Base-by-base conservation (phyloP, 2,888 invertebrate species). In the Electrophaes corylata region DNA sequence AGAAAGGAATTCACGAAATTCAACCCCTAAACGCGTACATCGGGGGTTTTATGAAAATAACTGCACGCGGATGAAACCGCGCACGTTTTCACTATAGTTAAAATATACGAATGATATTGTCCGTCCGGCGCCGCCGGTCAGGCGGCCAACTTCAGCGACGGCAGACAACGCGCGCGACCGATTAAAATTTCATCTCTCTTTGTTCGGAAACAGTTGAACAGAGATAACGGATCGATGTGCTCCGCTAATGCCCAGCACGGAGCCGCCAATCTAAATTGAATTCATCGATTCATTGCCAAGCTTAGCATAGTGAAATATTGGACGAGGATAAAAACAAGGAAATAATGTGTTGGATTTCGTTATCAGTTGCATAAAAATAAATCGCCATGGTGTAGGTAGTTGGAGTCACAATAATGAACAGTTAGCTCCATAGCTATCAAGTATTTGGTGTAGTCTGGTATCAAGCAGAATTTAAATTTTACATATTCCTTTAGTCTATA, bases 121-220 rank as follows among this genome's bases (percentile, higher is more conserved):
- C 57, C 61, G 57, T 43, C 70, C 73, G 79, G 79, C 80, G 78
- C 78, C 80, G 75, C 78, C 80, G 75, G 75, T 67, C 66, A 68
- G 81, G 66, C 83, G 81, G 74, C 74, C 73, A 82, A 81, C 82
- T 85, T 84, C 82, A 73, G 72, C 78, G 78, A 79, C 75, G 76
- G 79, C 78, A 84, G 85, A 84, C 84, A 79, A 81, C 80, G 79
- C 80, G 80, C 80, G 79, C 80, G 80, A 82, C 83, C 86, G 84
- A 90, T 91, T 90, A 91, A 90, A 91, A 84, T 89, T 91, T 91
- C 88, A 91, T 88, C 79, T 80, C 86, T 84, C 85, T 86, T 86
- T 86, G 88, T 88, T 82, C 81, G 76, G 73, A 69, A 79, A 75
- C 49, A 40, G 49, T 49, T 40, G 49, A 49, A 49, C 79, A 78